Evolutionary conservation across 2,888 invertebrate genomes (phyloP).

Genomic region (Carterocephalus palaemon): DNA sequence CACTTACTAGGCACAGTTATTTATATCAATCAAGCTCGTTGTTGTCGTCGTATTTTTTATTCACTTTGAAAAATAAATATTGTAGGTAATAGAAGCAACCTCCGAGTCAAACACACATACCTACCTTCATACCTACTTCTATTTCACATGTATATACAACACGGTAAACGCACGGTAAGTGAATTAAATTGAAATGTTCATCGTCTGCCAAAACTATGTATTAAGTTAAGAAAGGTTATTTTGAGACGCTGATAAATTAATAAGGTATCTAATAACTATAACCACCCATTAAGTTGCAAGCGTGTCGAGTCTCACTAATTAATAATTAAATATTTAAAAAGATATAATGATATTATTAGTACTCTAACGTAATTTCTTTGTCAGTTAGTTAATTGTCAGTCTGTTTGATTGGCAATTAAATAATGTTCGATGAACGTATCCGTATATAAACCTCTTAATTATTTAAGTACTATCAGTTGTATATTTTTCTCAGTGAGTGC

Average conservation of each 20-base stretch:
- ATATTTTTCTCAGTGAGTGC: conserved; percentile 5
- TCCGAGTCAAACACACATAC: too few relatives aligned
- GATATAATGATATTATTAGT: conserved; percentile 22
- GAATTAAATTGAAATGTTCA: too few relatives aligned
- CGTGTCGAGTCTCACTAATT: conserved; percentile 22
- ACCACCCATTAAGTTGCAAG: neutral
- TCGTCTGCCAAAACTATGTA: conserved; percentile 19
- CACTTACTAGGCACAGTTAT: too few relatives aligned
- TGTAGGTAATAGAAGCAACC: too few relatives aligned
- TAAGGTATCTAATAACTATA: conserved; percentile 9
- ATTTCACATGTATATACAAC: too few relatives aligned
- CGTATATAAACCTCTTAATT: conserved; percentile 49
- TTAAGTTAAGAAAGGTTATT: neutral
- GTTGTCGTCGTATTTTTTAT: too few relatives aligned
- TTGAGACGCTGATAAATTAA: conserved; percentile 1
- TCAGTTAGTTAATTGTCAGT: conserved; percentile 54
- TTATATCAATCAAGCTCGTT: too few relatives aligned
- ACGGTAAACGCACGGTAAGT: too few relatives aligned
- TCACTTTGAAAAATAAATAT: too few relatives aligned
- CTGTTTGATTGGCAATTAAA: conserved; percentile 50
- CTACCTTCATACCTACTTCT: too few relatives aligned
- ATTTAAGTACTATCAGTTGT: conserved; percentile 39
- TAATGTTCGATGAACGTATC: conserved; percentile 46
- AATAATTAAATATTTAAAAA: conserved; percentile 34
- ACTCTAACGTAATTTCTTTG: conserved; percentile 32